A percentile compares a stretch with the other conserved stretches of the same genome.
phyloP scores from a whole-genome alignment of 2,888 invertebrate genomes.

The Agrochola lota region DNA sequence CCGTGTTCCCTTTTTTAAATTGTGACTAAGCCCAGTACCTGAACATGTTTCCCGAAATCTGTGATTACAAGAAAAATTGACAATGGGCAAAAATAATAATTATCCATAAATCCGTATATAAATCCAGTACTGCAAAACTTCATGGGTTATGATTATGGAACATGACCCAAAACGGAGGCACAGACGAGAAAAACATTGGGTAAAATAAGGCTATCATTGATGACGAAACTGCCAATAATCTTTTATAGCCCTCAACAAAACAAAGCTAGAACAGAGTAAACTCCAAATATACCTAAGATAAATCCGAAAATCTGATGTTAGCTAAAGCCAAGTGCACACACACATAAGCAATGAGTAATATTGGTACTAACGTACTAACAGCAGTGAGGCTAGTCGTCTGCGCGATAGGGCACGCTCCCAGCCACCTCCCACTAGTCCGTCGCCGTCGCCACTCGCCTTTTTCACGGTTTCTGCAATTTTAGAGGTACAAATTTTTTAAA shows the following conservation, averaged over 20 bases:
- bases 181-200: neutral
- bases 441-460: conserved; percentile 63
- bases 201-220: neutral
- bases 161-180: neutral
- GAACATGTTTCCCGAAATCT: conserved; percentile 7
- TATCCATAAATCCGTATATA: neutral
- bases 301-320: conserved; percentile 56
- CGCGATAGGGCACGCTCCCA: conserved; percentile 76
- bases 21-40: conserved; percentile 40
- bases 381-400: conserved; percentile 67
- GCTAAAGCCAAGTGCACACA: conserved; percentile 58
- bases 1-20: conserved; percentile 46
- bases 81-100: neutral
- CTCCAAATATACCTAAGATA: conserved; percentile 51
- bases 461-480: conserved; percentile 72
- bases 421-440: conserved; percentile 62
- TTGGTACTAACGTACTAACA: conserved; percentile 62
- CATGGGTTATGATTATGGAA: neutral
- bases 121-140: conserved; percentile 1
- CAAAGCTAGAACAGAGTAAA: conserved; percentile 3
- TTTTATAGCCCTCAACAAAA: conserved; percentile 2
- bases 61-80: neutral
- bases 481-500: conserved; percentile 66
- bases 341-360: conserved; percentile 69
- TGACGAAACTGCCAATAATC: conserved; percentile 3